phyloP scores from a whole-genome alignment of 64 coral and sea anemone genomes.

The Porites lutea region DNA sequence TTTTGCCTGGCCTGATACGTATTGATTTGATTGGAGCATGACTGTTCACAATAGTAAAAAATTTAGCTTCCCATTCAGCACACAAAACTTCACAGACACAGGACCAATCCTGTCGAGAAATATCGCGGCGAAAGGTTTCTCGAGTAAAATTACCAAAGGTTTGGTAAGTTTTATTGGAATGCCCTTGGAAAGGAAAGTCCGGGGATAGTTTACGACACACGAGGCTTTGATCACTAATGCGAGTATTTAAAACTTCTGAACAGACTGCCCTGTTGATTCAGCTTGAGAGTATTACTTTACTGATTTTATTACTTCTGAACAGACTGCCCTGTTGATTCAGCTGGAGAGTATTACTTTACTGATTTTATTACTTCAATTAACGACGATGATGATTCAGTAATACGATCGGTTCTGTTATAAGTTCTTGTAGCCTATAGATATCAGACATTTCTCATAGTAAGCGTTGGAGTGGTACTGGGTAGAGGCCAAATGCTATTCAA shows the following conservation, averaged over 20 bases:
- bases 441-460: constrained; percentile 57
- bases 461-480: neutral
- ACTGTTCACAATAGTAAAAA: constrained; percentile 6
- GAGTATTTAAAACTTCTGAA: constrained; percentile 55
- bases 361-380: constrained; percentile 33
- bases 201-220: neutral
- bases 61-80: constrained; percentile 2
- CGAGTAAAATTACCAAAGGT: neutral
- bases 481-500: neutral
- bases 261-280: constrained; percentile 8
- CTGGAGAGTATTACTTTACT: constrained; percentile 15
- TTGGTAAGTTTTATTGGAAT: neutral
- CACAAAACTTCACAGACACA: constrained; percentile 19
- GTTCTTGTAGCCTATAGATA: constrained; percentile 44
- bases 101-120: neutral
- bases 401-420: constrained; percentile 53
- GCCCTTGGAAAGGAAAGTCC: constrained; percentile 4
- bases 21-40: constrained; percentile 54
- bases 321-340: constrained; percentile 11
- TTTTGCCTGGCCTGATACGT: constrained; percentile 13
- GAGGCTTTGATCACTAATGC: constrained; percentile 54
- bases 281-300: constrained; percentile 29
- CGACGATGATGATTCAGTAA: constrained; percentile 55
- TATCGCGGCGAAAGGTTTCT: neutral
- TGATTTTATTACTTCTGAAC: constrained; percentile 33